A percentile compares a stretch with the other conserved stretches of the same genome.
phyloP scores from a whole-genome alignment of 2,113 vertebrate genomes.

The Odobenus rosmarus region DNA sequence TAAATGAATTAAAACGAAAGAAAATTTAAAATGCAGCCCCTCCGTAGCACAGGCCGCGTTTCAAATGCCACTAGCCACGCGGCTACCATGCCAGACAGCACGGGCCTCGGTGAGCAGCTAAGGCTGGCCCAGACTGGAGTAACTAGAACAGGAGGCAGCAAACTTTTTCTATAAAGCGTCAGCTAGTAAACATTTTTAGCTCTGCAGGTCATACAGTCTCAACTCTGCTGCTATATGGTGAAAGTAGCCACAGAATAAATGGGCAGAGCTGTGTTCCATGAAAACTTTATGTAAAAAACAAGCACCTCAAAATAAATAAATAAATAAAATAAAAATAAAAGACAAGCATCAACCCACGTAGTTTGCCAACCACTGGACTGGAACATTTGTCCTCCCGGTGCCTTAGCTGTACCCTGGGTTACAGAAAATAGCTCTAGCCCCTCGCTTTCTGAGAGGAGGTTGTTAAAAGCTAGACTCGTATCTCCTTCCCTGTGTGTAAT shows the following conservation, averaged over 20 bases:
- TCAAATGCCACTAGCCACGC: neutral
- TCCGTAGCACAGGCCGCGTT: neutral
- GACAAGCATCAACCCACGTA: neutral
- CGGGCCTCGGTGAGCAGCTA: neutral
- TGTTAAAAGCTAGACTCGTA: neutral
- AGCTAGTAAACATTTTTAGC: neutral
- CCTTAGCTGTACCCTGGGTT: neutral
- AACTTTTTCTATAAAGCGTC: neutral
- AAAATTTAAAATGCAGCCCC: neutral
- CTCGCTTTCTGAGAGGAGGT: neutral
- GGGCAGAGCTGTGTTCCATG: neutral
- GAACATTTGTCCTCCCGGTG: neutral
- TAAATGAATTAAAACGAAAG: neutral
- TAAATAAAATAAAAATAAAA: neutral
- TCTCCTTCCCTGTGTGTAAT: neutral
- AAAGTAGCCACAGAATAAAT: neutral
- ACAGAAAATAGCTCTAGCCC: neutral
- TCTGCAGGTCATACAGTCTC: neutral
- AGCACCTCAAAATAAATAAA: neutral
- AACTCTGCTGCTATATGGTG: too few relatives aligned
- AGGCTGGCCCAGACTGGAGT: neutral
- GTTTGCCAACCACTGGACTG: neutral
- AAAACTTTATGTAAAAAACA: slow-evolving; percentile 47
- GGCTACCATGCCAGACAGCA: neutral
- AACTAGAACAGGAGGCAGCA: neutral